Percentiles rank a stretch among this genome's conserved stretches.
Evolutionary conservation across 2,113 vertebrate species (phyloP).

Genomic region (Tenrec ecaudatus): DNA sequence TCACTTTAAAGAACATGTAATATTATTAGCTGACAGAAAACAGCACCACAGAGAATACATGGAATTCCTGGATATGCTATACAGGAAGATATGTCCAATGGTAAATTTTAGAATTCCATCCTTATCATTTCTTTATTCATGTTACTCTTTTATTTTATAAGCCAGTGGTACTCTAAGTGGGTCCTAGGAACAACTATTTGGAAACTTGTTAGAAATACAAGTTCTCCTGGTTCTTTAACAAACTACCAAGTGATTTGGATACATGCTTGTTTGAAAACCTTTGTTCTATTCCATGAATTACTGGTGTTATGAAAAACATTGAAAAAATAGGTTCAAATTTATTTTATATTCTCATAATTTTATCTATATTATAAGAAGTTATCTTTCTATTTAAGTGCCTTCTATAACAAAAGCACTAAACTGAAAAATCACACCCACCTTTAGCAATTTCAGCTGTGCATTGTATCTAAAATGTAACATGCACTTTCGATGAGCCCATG

Average conservation of each 20-base stretch:
- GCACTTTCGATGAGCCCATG: no score
- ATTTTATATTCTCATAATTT: not conserved
- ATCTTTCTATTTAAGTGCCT: no score
- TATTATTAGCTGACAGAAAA: slow-evolving; percentile 14
- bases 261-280: not conserved
- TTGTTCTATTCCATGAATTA: not conserved
- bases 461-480: no score
- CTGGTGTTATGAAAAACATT: not conserved
- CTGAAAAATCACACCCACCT: no score
- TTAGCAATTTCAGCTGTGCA: no score
- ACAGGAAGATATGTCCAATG: not conserved
- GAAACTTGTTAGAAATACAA: not conserved
- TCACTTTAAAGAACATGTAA: not conserved
- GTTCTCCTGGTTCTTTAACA: not conserved
- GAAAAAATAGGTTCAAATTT: not conserved
- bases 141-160: not conserved
- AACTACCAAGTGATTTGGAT: not conserved
- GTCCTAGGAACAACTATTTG: not conserved
- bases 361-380: not conserved
- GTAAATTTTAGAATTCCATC: not conserved
- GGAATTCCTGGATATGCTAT: not conserved
- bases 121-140: not conserved
- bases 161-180: not conserved
- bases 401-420: no score
- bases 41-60: not conserved